A percentile compares a stretch with the other conserved stretches of the same genome.
Conservation (phyloP, 1,140 invertebrate genomes). For the Drosophila elegans region DNA sequence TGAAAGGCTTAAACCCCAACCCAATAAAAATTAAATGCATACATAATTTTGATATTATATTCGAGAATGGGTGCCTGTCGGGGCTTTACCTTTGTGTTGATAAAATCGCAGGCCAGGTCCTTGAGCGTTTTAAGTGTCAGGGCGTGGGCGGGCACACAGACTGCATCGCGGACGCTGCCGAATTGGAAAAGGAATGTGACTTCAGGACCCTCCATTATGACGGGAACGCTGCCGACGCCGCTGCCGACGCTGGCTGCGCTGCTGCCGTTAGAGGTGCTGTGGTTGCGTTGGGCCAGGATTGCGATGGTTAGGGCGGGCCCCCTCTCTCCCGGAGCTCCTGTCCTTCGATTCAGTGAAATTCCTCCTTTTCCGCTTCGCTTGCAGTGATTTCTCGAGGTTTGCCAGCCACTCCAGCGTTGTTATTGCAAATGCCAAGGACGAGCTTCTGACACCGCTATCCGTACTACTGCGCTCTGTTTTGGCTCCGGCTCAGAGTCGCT, state of each 20-base stretch:
- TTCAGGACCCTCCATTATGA: conserved; percentile 89
- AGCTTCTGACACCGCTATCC: conserved; percentile 41
- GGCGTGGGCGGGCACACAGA: conserved; percentile 91
- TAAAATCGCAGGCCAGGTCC: conserved; percentile 97
- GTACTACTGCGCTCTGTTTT: conserved; percentile 30
- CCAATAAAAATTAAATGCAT: too few relatives aligned
- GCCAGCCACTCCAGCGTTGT: conserved; percentile 11
- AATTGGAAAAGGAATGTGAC: conserved; percentile 97
- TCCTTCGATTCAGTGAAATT: conserved; percentile 49
- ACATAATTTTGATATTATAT: too few relatives aligned
- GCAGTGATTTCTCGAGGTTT: conserved; percentile 25
- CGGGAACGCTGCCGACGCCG: conserved; percentile 67
- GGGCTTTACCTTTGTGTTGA: conserved; percentile 93
- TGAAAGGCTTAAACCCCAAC: too few relatives aligned
- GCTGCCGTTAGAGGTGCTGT: conserved; percentile 57
- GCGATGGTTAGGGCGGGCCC: conserved; percentile 28
- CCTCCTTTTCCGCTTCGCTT: conserved; percentile 32
- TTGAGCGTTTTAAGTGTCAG: conserved; percentile 96
- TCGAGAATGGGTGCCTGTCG: too few relatives aligned
- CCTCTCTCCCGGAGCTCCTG: conserved; percentile 13
- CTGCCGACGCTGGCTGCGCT: conserved; percentile 30
- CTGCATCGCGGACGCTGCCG: conserved; percentile 95
- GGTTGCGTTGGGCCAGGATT: conserved; percentile 73
- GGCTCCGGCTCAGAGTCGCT: conserved; percentile 29
- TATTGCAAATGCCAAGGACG: conserved; percentile 74